phyloP scores from a whole-genome alignment of 2,888 invertebrate genomes.

The Chrysolina haemoptera region DNA sequence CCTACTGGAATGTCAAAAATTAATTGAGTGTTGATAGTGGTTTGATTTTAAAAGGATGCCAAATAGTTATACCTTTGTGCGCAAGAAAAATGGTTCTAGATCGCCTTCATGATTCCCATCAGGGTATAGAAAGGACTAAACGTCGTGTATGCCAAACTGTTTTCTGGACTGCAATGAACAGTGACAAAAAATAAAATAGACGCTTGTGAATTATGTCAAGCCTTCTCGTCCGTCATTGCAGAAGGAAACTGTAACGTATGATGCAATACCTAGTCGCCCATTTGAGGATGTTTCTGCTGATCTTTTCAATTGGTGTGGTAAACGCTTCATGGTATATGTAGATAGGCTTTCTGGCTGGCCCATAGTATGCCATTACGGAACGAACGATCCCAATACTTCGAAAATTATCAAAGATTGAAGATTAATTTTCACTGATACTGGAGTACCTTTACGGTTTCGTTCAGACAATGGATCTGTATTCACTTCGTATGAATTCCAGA shows the following conservation, averaged over 20 bases:
- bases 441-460: constrained; percentile 5
- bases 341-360: no score
- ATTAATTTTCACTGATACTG: constrained; percentile 3
- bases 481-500: neutral
- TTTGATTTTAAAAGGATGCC: neutral
- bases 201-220: neutral
- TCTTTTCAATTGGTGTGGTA: neutral
- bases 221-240: neutral
- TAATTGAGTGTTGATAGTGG: neutral
- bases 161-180: no score
- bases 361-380: neutral
- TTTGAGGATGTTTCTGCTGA: neutral
- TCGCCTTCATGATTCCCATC: neutral
- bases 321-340: no score
- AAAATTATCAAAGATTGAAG: neutral
- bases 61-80: neutral
- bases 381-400: neutral
- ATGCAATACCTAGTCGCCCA: neutral
- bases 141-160: neutral
- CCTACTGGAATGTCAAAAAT: constrained; percentile 11
- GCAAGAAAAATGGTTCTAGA: neutral
- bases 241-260: neutral
- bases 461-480: neutral
- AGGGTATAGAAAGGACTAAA: neutral
- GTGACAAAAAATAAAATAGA: no score